These are phyloP conservation scores for Oreochromis aureus DNA, from an alignment of 2,113 vertebrate species.

Conservation along the genomic window DNA sequence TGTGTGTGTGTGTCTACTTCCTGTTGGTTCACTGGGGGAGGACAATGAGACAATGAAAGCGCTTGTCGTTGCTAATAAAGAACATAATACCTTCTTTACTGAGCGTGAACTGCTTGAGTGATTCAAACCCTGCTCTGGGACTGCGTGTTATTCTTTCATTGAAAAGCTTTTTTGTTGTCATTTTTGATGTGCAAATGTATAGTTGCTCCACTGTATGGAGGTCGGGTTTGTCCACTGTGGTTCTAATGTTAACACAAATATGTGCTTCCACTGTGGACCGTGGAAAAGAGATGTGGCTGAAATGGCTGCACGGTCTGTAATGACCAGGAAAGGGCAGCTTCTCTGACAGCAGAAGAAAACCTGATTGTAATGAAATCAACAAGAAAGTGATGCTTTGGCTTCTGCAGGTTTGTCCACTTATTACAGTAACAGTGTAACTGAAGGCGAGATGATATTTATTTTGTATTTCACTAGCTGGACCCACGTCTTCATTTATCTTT, in stretches of 20 bases:
- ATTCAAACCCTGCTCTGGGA: background rate
- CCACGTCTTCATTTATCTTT: too few relatives aligned
- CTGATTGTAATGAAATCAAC: background rate
- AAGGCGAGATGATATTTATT: background rate
- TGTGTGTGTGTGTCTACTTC: background rate
- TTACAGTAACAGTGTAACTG: background rate
- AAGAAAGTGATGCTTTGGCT: background rate
- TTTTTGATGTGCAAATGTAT: background rate
- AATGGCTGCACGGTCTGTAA: background rate
- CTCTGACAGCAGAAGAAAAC: background rate
- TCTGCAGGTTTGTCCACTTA: background rate
- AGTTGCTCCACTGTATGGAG: background rate
- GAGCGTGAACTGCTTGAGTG: background rate
- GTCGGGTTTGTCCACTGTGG: background rate
- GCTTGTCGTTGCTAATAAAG: slow-evolving; percentile 17
- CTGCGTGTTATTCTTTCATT: background rate
- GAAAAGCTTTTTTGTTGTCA: background rate
- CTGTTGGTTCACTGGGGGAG: slow-evolving; percentile 1
- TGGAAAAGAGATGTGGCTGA: background rate
- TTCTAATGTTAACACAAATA: background rate
- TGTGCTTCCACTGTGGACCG: background rate
- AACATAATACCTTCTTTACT: background rate
- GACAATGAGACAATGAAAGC: slow-evolving; percentile 3
- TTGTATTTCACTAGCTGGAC: background rate
- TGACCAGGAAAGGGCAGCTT: background rate